Percentiles rank a stretch among this genome's conserved stretches.
Conservation (phyloP, 2,113 vertebrate genomes). For the Mobula birostris region DNA sequence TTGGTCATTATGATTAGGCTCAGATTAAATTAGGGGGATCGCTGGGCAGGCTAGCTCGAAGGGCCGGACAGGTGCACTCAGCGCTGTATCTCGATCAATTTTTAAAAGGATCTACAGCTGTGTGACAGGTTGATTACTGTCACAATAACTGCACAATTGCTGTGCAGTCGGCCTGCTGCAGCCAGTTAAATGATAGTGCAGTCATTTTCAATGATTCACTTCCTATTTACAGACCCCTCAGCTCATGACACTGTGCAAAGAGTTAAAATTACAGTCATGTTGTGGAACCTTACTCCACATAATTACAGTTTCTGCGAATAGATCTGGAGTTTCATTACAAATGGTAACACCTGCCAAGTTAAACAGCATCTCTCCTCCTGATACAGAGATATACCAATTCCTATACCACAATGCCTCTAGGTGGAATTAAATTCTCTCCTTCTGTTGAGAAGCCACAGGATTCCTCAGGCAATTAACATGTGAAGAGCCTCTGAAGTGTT, state of each 20-base stretch:
- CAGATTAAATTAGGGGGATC: no score
- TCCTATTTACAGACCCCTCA: background rate
- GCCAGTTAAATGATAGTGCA: background rate
- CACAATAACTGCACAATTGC: background rate
- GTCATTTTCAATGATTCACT: background rate
- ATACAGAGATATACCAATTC: background rate
- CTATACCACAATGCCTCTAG: background rate
- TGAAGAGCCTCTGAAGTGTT: no score
- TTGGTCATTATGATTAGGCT: no score
- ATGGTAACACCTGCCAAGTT: background rate
- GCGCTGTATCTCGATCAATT: no score
- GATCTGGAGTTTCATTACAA: background rate
- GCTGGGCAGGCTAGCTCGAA: no score
- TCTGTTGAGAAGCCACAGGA: no score
- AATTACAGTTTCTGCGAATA: conserved; percentile 18
- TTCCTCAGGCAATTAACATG: no score
- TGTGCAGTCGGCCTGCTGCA: background rate
- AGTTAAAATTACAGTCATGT: background rate
- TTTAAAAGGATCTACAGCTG: background rate
- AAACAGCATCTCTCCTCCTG: background rate
- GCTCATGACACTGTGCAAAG: background rate
- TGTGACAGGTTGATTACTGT: background rate
- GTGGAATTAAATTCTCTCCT: no score
- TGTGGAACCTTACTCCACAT: background rate
- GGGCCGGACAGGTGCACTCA: no score